These are phyloP conservation scores for Hypomecis atomaria DNA, from an alignment of 2,888 invertebrate genomes.

Conservation along the genomic window DNA sequence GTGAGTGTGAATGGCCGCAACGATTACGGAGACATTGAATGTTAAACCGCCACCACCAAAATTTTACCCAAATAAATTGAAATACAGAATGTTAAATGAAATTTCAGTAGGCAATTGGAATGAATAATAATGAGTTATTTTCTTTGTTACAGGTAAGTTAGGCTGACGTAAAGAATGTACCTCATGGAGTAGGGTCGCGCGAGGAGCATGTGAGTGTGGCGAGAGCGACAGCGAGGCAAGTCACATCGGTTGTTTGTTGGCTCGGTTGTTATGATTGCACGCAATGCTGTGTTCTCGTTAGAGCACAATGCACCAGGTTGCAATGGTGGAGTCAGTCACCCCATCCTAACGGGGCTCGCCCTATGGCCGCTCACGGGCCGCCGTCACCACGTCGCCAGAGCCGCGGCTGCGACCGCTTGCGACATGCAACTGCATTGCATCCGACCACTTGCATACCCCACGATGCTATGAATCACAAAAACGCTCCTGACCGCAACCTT, in stretches of 20 bases:
- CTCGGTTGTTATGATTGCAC: conserved; percentile 72
- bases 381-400: conserved; percentile 73
- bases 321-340: conserved; percentile 82
- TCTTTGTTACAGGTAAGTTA: conserved; percentile 75
- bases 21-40: conserved; percentile 48
- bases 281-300: conserved; percentile 81
- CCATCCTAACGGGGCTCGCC: conserved; percentile 82
- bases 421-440: conserved; percentile 64
- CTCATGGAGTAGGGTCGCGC: conserved; percentile 20
- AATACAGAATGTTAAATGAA: background rate
- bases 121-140: conserved; percentile 32
- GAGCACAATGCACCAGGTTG: conserved; percentile 84
- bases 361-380: conserved; percentile 71
- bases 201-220: background rate
- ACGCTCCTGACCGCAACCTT: conserved; percentile 1
- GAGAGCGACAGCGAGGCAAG: conserved; percentile 33
- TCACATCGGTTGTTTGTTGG: conserved; percentile 64
- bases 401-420: conserved; percentile 31
- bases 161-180: conserved; percentile 20
- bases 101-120: conserved; percentile 13
- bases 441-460: conserved; percentile 13
- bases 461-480: conserved; percentile 5
- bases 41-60: conserved; percentile 41
- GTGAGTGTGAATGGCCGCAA: conserved; percentile 58
- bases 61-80: conserved; percentile 21